A percentile compares a stretch with the other conserved stretches of the same genome.
Evolutionary conservation across 2,888 invertebrate genomes (phyloP).

Genomic region (Mallateleia sp.): DNA sequence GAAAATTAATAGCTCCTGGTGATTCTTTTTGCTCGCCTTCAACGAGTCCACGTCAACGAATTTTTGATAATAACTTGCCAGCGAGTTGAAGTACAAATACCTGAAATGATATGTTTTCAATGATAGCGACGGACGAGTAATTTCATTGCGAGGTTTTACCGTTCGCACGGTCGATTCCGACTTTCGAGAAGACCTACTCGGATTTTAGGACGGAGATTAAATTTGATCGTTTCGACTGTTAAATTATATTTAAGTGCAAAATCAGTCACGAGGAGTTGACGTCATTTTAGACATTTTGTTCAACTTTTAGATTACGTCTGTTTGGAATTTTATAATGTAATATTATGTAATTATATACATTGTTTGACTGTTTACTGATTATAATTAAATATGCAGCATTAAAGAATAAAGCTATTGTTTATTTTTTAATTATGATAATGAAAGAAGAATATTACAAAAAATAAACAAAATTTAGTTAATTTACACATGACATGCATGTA

Average conservation of each 20-base stretch:
- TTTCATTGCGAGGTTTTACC: neutral
- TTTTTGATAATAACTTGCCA: slow-evolving; percentile 88
- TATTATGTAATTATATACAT: too few relatives aligned
- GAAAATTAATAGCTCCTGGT: slow-evolving; percentile 85
- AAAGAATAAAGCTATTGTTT: too few relatives aligned
- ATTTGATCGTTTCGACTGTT: neutral
- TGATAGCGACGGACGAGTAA: slow-evolving; percentile 40
- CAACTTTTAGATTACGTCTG: too few relatives aligned
- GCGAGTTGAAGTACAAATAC: slow-evolving; percentile 89
- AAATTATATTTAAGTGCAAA: neutral
- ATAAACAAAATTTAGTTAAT: too few relatives aligned
- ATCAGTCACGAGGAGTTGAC: too few relatives aligned
- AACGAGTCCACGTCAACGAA: slow-evolving; percentile 85
- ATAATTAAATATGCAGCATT: too few relatives aligned
- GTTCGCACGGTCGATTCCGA: neutral
- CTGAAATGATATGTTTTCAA: slow-evolving; percentile 83
- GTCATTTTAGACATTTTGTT: too few relatives aligned
- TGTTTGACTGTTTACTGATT: too few relatives aligned
- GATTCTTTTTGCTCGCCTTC: slow-evolving; percentile 84
- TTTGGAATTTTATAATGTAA: too few relatives aligned
- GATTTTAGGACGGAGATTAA: neutral
- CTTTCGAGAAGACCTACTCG: neutral
- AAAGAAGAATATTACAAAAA: too few relatives aligned
- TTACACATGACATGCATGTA: too few relatives aligned
- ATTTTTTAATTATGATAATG: too few relatives aligned